A percentile compares a stretch with the other conserved stretches of the same genome.
Conservation (phyloP, 2,888 invertebrate species). For the Colletes collaris region DNA sequence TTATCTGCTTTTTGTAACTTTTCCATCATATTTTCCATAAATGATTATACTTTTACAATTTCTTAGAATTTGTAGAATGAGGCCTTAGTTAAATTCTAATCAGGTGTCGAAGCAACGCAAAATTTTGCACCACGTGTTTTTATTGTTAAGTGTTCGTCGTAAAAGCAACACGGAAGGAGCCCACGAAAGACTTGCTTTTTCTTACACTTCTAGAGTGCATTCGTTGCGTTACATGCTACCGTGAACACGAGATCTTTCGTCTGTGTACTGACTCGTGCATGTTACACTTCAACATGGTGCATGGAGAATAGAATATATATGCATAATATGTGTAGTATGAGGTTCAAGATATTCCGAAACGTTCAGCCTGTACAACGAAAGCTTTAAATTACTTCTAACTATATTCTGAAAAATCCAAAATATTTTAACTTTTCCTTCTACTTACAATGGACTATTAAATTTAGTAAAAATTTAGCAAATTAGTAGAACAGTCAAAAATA, state of each 20-base stretch:
- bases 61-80: too few species aligned
- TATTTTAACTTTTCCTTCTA: too few species aligned
- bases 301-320: not conserved
- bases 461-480: too few species aligned
- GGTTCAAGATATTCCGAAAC: not conserved
- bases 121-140: not conserved
- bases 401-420: too few species aligned
- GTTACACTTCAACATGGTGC: conserved; percentile 1
- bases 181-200: conserved; percentile 17
- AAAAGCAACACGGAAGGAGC: conserved; percentile 19
- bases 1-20: too few species aligned
- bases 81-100: too few species aligned
- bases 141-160: conserved; percentile 7
- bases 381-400: not conserved
- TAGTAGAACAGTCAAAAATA: too few species aligned
- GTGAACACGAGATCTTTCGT: conserved; percentile 37
- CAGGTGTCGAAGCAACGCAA: too few species aligned
- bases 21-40: too few species aligned
- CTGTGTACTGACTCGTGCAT: conserved; percentile 28
- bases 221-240: conserved; percentile 15
- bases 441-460: too few species aligned
- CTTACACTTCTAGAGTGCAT: conserved; percentile 15
- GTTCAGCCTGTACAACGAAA: not conserved
- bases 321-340: not conserved
- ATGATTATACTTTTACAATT: too few species aligned